Percentiles rank a stretch among this genome's conserved stretches.
These are phyloP conservation scores for Myanophis thanlyinensis DNA, from an alignment of 2,113 vertebrate species.

Conservation along the genomic window DNA sequence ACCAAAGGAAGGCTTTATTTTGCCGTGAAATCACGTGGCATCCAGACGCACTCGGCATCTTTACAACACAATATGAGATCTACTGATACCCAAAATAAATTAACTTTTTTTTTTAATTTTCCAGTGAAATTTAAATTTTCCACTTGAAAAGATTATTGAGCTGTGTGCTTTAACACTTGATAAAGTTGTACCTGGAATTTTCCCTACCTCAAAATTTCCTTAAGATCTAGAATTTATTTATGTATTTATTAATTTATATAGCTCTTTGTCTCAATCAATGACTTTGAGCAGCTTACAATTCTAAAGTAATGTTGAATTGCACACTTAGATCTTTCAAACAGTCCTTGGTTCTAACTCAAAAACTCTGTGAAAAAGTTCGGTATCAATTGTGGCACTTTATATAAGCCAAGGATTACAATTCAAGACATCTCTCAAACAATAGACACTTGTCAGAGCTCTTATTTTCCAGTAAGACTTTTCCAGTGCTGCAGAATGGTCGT, in stretches of 20 bases:
- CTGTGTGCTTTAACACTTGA: neutral
- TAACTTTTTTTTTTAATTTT: neutral
- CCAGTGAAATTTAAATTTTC: neutral
- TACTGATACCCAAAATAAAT: neutral
- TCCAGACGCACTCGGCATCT: neutral
- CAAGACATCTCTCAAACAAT: neutral
- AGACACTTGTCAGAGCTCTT: neutral
- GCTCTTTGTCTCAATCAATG: too few relatives aligned
- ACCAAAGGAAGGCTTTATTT: neutral
- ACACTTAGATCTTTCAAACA: neutral
- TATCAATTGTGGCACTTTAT: neutral
- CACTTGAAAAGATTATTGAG: neutral
- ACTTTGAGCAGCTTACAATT: neutral
- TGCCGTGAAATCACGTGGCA: neutral
- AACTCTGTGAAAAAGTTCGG: neutral
- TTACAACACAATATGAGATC: neutral
- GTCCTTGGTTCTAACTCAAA: neutral
- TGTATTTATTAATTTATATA: too few relatives aligned
- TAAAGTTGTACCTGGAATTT: neutral
- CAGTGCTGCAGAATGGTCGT: conserved; percentile 8
- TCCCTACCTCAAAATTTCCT: neutral
- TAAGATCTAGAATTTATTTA: neutral
- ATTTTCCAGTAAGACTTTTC: neutral
- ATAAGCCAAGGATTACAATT: neutral
- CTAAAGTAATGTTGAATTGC: neutral